These are phyloP conservation scores for Panthera tigris DNA, from an alignment of 2,113 vertebrate species.

Conservation along the genomic window DNA sequence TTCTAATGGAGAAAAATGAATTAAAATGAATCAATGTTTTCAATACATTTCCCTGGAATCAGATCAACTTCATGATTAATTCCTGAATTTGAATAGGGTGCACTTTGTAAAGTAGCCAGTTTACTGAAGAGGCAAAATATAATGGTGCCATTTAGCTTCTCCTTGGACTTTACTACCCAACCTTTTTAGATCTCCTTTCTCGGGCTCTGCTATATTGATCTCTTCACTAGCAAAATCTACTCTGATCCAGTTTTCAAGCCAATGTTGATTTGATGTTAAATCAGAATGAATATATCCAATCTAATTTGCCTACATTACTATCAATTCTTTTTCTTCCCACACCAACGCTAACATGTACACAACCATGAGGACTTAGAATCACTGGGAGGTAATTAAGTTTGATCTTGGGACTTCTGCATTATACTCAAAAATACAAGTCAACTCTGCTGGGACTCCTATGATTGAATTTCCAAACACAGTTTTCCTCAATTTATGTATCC, in stretches of 20 bases:
- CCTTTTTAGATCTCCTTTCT: not conserved
- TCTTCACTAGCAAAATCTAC: conserved; percentile 13
- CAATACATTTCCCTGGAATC: not conserved
- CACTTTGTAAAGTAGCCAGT: not conserved
- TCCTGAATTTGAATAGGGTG: not conserved
- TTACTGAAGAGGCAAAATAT: not conserved
- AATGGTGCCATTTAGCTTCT: not conserved
- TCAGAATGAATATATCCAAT: not conserved
- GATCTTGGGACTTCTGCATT: not conserved
- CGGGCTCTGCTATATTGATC: not conserved
- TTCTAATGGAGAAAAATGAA: not conserved
- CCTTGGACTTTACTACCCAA: not conserved
- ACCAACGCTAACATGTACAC: not conserved
- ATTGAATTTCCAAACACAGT: not conserved
- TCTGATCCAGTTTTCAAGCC: not conserved
- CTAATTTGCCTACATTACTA: not conserved
- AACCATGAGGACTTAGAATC: not conserved
- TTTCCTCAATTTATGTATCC: not conserved
- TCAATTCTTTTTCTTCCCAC: not conserved
- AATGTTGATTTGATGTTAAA: not conserved
- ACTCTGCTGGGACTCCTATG: not conserved
- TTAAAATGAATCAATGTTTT: conserved; percentile 22
- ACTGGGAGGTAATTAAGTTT: not conserved
- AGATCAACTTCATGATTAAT: not conserved
- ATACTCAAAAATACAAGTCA: not conserved